Evolutionary conservation across 2,113 vertebrate species (phyloP).

Genomic region (Spermophilus dauricus): DNA sequence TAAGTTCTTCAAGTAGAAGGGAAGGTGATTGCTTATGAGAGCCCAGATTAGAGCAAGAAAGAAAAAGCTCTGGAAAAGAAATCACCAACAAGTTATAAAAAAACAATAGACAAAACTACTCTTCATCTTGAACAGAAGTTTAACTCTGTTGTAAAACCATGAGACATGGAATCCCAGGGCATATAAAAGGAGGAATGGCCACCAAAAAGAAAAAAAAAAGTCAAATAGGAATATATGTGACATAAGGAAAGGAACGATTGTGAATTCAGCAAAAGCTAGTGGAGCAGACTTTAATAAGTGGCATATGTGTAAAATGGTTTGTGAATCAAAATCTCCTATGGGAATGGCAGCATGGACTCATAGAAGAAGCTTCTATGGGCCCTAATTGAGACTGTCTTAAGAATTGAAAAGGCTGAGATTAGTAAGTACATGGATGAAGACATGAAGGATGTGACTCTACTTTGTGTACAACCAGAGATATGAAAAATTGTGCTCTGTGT

Average conservation of each 20-base stretch:
- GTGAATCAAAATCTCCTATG: neutral
- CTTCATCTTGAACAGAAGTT: neutral
- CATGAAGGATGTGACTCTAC: no score
- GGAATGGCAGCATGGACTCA: neutral
- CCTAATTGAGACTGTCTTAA: neutral
- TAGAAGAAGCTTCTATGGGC: neutral
- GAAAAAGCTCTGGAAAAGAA: neutral
- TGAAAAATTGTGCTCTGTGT: no score
- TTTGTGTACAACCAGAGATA: no score
- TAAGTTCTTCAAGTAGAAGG: neutral
- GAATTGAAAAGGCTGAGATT: neutral
- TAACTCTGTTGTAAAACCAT: neutral
- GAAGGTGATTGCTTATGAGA: neutral
- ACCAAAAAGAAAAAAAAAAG: constrained; percentile 27
- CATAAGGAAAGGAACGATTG: neutral
- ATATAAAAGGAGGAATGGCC: neutral
- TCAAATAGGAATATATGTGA: neutral
- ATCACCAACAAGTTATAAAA: neutral
- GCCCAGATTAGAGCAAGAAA: neutral
- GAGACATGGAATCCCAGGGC: neutral
- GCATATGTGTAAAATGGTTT: neutral
- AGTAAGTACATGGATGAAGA: no score
- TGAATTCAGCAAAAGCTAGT: neutral
- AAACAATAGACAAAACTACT: neutral
- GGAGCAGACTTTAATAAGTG: neutral